A percentile compares a stretch with the other conserved stretches of the same genome.
Evolutionary conservation across 2,797 vertebrate species (phyloP).

Genomic region (Acanthopagrus latus): DNA sequence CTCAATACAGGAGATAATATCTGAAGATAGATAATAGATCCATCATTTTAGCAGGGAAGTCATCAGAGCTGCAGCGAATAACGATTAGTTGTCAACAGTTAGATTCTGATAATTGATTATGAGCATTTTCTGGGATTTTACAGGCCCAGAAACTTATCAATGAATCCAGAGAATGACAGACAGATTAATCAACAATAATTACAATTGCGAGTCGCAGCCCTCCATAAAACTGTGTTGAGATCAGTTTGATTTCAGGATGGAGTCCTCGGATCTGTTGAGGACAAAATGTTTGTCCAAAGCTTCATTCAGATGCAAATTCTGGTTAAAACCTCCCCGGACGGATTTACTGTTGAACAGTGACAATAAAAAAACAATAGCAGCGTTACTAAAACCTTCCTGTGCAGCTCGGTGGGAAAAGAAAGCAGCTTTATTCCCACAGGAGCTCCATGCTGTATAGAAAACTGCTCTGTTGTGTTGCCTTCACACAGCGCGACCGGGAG

Average conservation of each 20-base stretch:
- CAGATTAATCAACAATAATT: too few relatives aligned
- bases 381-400: conserved; percentile 7
- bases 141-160: neutral
- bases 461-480: conserved; percentile 19
- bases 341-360: conserved; percentile 1
- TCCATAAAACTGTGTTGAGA: neutral
- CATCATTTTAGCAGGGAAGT: neutral
- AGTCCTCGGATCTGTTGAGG: neutral
- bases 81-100: too few relatives aligned
- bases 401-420: conserved; percentile 20
- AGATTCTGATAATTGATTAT: too few relatives aligned
- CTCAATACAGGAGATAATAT: neutral
- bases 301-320: neutral
- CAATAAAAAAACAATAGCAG: conserved; percentile 4
- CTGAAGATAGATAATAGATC: neutral
- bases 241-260: neutral
- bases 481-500: conserved; percentile 31
- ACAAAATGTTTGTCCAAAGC: neutral
- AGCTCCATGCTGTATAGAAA: conserved; percentile 5
- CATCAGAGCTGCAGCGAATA: neutral
- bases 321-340: neutral
- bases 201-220: too few relatives aligned
- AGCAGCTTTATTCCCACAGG: conserved; percentile 14
- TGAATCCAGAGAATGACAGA: too few relatives aligned
- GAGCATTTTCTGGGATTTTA: too few relatives aligned